These are phyloP conservation scores for Pandemis corylana DNA, from an alignment of 2,888 invertebrate species.

Conservation along the genomic window DNA sequence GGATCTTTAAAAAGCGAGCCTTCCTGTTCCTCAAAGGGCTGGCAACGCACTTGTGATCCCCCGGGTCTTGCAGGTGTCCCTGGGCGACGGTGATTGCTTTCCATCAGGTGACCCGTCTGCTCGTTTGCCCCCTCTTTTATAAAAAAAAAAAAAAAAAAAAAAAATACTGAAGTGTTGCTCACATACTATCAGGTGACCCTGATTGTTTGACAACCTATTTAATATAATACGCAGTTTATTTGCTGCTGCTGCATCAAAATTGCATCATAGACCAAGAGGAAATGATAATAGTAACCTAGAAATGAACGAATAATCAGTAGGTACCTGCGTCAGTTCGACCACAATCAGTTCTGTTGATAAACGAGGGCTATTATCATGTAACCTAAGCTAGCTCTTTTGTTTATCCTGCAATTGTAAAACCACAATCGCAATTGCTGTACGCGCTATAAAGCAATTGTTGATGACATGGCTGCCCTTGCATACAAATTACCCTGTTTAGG, in stretches of 20 bases:
- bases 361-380: conserved; percentile 15
- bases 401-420: conserved; percentile 10
- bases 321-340: not conserved
- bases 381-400: conserved; percentile 4
- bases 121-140: no score
- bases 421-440: conserved; percentile 6
- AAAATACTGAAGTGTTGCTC: no score
- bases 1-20: no score
- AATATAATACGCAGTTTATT: not conserved
- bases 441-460: conserved; percentile 2
- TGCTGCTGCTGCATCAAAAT: not conserved
- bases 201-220: no score
- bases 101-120: no score
- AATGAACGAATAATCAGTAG: not conserved
- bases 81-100: no score
- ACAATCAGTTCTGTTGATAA: conserved; percentile 19
- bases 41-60: no score
- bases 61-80: no score
- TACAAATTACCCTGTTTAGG: no score
- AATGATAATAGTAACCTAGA: not conserved
- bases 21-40: no score
- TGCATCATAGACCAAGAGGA: not conserved
- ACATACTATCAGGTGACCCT: no score
- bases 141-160: no score
- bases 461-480: not conserved